phyloP scores from a whole-genome alignment of 1,140 invertebrate species.

The Pseudomyrmex pallidus region DNA sequence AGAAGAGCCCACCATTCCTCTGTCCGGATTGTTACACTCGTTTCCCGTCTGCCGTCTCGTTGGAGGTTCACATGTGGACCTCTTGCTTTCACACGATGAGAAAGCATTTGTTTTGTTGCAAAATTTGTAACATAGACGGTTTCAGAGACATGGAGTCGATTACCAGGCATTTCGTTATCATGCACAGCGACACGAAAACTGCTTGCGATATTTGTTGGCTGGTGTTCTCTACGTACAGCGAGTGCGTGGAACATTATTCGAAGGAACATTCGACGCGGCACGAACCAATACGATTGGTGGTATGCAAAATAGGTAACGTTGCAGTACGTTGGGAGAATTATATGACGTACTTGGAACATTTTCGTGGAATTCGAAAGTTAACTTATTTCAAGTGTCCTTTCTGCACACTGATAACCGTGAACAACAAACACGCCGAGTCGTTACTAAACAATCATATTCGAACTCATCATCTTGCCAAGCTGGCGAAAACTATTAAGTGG shows the following conservation, averaged over 20 bases:
- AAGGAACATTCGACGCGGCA: slow-evolving; percentile 58
- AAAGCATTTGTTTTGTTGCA: slow-evolving; percentile 74
- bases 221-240: slow-evolving; percentile 70
- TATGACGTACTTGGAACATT: slow-evolving; percentile 74
- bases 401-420: slow-evolving; percentile 65
- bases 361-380: slow-evolving; percentile 70
- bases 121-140: slow-evolving; percentile 79
- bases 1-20: slow-evolving; percentile 65
- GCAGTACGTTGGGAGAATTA: slow-evolving; percentile 73
- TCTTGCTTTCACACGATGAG: slow-evolving; percentile 78
- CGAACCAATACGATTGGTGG: slow-evolving; percentile 67
- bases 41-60: slow-evolving; percentile 62
- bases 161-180: slow-evolving; percentile 76
- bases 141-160: slow-evolving; percentile 79
- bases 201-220: slow-evolving; percentile 74
- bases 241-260: slow-evolving; percentile 72
- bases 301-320: slow-evolving; percentile 77
- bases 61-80: slow-evolving; percentile 80
- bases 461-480: slow-evolving; percentile 60
- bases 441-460: slow-evolving; percentile 75
- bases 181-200: slow-evolving; percentile 75
- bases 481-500: slow-evolving; percentile 71
- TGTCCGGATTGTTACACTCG: slow-evolving; percentile 79
- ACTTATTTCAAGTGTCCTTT: slow-evolving; percentile 81
- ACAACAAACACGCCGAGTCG: slow-evolving; percentile 31